Conservation (phyloP, 2,797 vertebrate genomes). For the Varecia variegata region DNA sequence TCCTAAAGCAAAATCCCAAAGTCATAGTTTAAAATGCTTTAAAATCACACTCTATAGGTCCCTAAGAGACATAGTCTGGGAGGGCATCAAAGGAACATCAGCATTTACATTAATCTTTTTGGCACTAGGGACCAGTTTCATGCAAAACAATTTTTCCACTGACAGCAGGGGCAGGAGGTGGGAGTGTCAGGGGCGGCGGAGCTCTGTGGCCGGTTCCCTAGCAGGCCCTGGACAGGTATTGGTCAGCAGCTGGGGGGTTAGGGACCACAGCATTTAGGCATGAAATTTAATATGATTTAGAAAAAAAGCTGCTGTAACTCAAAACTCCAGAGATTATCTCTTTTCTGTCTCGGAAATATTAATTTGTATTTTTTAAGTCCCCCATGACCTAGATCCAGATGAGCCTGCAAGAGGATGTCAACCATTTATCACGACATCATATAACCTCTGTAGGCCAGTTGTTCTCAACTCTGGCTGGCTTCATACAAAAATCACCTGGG, state of each 20-base stretch:
- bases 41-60: not conserved
- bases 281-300: conserved; percentile 38
- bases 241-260: too few relatives aligned
- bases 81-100: not conserved
- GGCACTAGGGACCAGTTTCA: too few relatives aligned
- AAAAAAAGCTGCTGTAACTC: conserved; percentile 35
- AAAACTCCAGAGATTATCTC: not conserved
- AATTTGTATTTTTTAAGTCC: not conserved
- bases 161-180: too few relatives aligned
- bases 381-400: not conserved
- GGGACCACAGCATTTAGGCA: not conserved
- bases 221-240: too few relatives aligned
- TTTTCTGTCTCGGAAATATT: conserved; percentile 26
- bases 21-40: conserved; percentile 37
- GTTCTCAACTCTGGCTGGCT: not conserved
- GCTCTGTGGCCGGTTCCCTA: too few relatives aligned
- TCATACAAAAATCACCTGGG: not conserved
- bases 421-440: not conserved
- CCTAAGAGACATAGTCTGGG: not conserved
- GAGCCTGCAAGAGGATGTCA: not conserved
- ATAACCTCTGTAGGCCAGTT: not conserved
- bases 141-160: too few relatives aligned
- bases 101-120: not conserved
- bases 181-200: too few relatives aligned
- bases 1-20: conserved; percentile 38